A percentile compares a stretch with the other conserved stretches of the same genome.
Evolutionary conservation across 2,888 invertebrate genomes (phyloP).

Genomic region (Theretra japonica): DNA sequence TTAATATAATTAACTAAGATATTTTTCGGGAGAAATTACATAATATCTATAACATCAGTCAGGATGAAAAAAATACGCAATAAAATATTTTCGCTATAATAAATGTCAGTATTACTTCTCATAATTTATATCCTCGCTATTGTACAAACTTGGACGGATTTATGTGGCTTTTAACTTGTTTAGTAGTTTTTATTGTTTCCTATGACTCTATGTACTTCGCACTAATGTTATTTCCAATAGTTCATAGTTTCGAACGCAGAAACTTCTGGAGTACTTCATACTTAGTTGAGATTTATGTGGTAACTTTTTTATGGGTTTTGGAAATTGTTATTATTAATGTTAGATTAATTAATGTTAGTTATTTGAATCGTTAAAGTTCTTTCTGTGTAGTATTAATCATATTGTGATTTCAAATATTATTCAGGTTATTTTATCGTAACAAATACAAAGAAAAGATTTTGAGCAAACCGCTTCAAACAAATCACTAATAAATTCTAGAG

Average conservation of each 20-base stretch:
- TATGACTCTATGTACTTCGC: background rate
- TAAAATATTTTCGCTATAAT: background rate
- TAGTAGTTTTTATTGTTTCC: constrained; percentile 19
- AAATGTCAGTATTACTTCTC: background rate
- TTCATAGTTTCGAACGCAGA: background rate
- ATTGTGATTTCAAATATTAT: too few relatives aligned
- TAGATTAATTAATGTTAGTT: too few relatives aligned
- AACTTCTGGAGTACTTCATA: background rate
- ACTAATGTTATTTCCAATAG: constrained; percentile 1
- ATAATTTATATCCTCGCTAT: background rate
- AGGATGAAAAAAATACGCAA: background rate
- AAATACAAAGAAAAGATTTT: too few relatives aligned
- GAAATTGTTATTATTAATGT: too few relatives aligned
- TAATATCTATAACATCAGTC: background rate
- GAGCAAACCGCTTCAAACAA: too few relatives aligned
- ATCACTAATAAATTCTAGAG: too few relatives aligned
- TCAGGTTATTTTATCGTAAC: too few relatives aligned
- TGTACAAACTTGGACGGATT: constrained; percentile 6
- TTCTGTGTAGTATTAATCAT: too few relatives aligned
- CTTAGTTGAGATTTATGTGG: background rate
- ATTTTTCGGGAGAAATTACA: too few relatives aligned
- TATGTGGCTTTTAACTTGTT: constrained; percentile 16
- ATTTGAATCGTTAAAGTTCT: too few relatives aligned
- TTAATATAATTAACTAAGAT: too few relatives aligned
- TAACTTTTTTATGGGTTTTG: background rate